Base-by-base conservation (phyloP, 2,113 vertebrate species). In the Apodemus sylvaticus region DNA sequence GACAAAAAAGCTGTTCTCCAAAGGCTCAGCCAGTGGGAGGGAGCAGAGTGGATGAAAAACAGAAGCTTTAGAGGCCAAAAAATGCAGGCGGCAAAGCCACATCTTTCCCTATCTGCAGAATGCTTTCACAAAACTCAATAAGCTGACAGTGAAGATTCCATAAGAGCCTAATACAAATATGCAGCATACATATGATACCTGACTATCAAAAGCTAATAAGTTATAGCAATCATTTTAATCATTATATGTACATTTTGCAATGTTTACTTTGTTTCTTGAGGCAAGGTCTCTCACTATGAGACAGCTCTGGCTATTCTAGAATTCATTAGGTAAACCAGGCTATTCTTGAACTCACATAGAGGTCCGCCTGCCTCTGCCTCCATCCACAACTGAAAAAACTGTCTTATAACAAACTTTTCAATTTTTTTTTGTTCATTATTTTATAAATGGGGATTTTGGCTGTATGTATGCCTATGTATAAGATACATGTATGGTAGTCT, bases 311-410 rank as follows among this genome's bases (percentile, higher is more conserved):
- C 34, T 58, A 19, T n/a, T 51, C 6, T 24, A 31, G 64, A 31
- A 66, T 26, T 66, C 12, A 66, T 31, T 31, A 66, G 64, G 29
- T 66, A 66, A 66, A 66, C 11, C 64, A 62, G n/a, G 58, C 26
- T 83, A 14, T 2, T n/a, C 16, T 83, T 83, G 31, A 83, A 62
- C 22, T 62, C 55, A 83, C n/a, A 83, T 60, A 62, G 58, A 42
- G 6, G 16, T 60, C 55, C 7, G 26, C 7, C 22, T 83, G 55
- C n/a, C 20, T 62, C 14, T 48, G 45, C 45, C 45, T 48, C 31
- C 10, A 76, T 53, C 34, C 31, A 76, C 36, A 91, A 53, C 55
- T 66, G 91, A 89, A 86, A 96, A 96, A 91, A 60, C 5, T 29
- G 36, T 62, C 39, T 20, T 68, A 36, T 1, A 53, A 81, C 0